Conservation (phyloP, 2,888 invertebrate species). For the Torymus auratus region DNA sequence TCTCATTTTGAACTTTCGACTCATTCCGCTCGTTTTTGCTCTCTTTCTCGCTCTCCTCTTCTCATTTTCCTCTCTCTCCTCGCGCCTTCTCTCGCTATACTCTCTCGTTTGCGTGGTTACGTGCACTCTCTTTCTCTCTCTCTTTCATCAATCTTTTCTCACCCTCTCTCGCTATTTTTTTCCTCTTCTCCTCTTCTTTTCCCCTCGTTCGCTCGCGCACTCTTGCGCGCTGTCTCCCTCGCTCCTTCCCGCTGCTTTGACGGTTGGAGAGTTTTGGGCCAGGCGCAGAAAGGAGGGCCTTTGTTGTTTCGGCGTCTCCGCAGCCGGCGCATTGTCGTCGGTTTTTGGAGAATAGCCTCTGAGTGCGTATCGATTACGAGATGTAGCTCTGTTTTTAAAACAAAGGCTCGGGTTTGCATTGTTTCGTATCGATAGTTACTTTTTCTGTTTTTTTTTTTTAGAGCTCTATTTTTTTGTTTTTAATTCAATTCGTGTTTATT, state of each 20-base stretch:
- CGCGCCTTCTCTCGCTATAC: conserved; percentile 13
- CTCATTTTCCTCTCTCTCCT: not conserved
- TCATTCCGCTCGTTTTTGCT: conserved; percentile 58
- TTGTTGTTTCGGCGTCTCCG: too few species aligned
- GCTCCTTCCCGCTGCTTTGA: not conserved
- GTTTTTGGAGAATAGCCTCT: too few species aligned
- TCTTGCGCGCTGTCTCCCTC: too few species aligned
- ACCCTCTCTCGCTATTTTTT: conserved; percentile 12
- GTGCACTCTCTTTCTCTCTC: conserved; percentile 24
- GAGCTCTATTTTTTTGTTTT: too few species aligned
- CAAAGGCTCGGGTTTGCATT: too few species aligned
- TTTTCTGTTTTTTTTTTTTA: too few species aligned
- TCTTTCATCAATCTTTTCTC: conserved; percentile 52
- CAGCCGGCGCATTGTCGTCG: too few species aligned
- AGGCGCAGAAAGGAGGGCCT: not conserved
- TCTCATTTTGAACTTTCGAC: conserved; percentile 57
- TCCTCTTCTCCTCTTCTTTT: conserved; percentile 14
- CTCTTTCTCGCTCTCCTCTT: conserved; percentile 24
- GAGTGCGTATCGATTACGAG: too few species aligned
- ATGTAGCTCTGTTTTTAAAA: too few species aligned
- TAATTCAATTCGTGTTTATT: too few species aligned
- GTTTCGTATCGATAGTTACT: too few species aligned
- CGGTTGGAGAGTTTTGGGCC: not conserved
- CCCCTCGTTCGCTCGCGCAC: not conserved
- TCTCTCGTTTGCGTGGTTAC: conserved; percentile 9